phyloP scores from a whole-genome alignment of 2,113 vertebrate species.

The Panurus biarmicus region DNA sequence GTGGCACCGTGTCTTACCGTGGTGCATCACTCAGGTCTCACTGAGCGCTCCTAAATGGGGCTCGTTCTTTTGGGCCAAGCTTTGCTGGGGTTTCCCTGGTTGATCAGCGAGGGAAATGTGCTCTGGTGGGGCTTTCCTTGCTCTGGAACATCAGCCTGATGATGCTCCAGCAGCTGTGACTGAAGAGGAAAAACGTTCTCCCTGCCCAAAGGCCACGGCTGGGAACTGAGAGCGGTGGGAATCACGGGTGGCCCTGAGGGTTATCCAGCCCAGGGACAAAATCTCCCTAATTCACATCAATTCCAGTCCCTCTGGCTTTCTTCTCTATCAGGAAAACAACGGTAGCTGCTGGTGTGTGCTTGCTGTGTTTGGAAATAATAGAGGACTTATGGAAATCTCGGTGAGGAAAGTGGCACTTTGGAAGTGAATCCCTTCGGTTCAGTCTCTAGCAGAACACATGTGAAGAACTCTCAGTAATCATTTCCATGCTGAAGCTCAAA shows the following conservation, averaged over 20 bases:
- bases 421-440: background rate
- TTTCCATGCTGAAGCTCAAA: background rate
- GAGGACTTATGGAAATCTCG: background rate
- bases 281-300: background rate
- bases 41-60: background rate
- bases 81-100: background rate
- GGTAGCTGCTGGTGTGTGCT: background rate
- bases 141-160: background rate
- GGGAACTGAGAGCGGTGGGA: background rate
- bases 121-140: background rate
- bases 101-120: background rate
- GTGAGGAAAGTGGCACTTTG: background rate
- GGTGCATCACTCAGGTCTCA: accelerated
- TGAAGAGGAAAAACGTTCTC: background rate
- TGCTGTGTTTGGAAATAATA: background rate
- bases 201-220: background rate
- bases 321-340: background rate
- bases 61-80: background rate
- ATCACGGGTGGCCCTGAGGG: background rate
- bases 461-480: background rate
- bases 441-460: background rate
- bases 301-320: background rate
- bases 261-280: background rate
- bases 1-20: accelerated
- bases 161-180: background rate